Conservation (phyloP, 1,140 invertebrate genomes). For the Hylaeus anthracinus region DNA sequence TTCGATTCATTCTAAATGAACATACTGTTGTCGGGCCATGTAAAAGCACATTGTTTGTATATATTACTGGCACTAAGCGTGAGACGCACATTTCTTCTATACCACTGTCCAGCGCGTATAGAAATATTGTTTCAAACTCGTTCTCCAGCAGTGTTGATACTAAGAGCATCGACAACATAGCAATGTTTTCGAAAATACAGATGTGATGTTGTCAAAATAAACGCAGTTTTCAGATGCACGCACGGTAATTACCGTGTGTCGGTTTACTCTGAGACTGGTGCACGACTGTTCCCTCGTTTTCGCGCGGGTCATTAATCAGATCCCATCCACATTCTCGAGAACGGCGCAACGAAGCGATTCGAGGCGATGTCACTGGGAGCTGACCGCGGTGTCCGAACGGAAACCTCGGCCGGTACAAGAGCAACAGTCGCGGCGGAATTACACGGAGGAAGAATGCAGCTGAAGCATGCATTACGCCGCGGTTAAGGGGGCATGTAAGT, state of each 20-base stretch:
- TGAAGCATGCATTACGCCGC: constrained; percentile 58
- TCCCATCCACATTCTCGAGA: constrained; percentile 43
- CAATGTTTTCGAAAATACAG: too few relatives aligned
- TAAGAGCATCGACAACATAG: too few relatives aligned
- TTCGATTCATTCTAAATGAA: too few relatives aligned
- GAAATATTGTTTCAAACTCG: too few relatives aligned
- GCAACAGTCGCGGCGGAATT: constrained; percentile 46
- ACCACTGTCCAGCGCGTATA: too few relatives aligned
- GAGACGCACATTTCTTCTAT: too few relatives aligned
- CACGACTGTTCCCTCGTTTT: not conserved
- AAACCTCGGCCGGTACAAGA: constrained; percentile 14
- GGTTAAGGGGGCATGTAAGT: constrained; percentile 65
- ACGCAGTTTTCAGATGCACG: too few relatives aligned
- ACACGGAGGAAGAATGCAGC: constrained; percentile 58
- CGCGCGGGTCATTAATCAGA: constrained; percentile 40
- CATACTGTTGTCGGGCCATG: too few relatives aligned
- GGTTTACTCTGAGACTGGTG: not conserved
- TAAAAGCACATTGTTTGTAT: too few relatives aligned
- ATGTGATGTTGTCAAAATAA: too few relatives aligned
- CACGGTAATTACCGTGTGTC: constrained; percentile 2
- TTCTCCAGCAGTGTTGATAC: too few relatives aligned
- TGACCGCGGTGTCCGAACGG: constrained; percentile 24
- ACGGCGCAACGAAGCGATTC: constrained; percentile 37
- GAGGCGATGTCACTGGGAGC: constrained; percentile 8
- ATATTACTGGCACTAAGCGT: too few relatives aligned